Evolutionary conservation across 1,140 invertebrate genomes (phyloP), one percentile per base, ranked within the genome.

Genomic region (Goniozus legneri): DNA sequence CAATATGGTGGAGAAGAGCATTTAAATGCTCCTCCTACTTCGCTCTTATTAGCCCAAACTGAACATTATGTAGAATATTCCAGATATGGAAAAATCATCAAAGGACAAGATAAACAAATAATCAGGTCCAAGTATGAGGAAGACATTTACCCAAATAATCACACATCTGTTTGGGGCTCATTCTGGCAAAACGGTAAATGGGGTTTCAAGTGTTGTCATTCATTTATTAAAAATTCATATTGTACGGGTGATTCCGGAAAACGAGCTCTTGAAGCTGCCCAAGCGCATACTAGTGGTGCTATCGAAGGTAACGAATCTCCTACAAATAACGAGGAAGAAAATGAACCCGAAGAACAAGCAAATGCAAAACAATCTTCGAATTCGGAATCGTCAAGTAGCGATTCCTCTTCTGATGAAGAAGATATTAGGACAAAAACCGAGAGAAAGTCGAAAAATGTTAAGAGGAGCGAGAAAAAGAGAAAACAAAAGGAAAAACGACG

Each of bases 31-130:
- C 93, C 90, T 0, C 91, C 93, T 0, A 84, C 87, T 62, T 82
- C 92, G 20, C 71, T 98, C 2, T 77, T 98, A 12, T 66, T 98
- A 34, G 93, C 93, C 0, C 97, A 99, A 73, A 96, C 92, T 7
- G 96, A 99, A 75, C 82, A 92, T 64, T 99, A 98, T 73, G 84
- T 92, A 1, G 92, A 98, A 71, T 99, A 99, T 78, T 96, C 94
- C 8, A 75, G 95, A 47, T 89, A 89, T 63, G 97, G 97, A 31
- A 91, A 94, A 73, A 73, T 87, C 2, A 80, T 85, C 2, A 85
- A 85, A 63, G 94, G 95, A 0, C 82, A 88, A 44, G 95, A 98
- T 65, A 92, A 92, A 65, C 82, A 86, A 48, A 77, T 89, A 0
- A 83, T 96, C 6, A 80, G 86, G 67, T 97, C 87, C 10, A 88